Evolutionary conservation across 2,797 vertebrate species (phyloP).

Genomic region (Antrozous pallidus): DNA sequence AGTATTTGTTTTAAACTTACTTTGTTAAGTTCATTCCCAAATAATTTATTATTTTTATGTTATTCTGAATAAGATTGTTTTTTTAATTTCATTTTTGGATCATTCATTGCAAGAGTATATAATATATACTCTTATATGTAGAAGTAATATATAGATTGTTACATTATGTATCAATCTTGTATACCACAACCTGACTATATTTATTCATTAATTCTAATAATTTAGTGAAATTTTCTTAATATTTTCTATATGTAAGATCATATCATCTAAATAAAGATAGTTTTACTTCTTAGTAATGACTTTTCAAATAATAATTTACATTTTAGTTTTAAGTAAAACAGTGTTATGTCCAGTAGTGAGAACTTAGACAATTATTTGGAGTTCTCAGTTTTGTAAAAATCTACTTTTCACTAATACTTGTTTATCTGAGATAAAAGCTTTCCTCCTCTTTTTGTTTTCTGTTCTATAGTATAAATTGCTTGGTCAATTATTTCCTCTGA

Average conservation of each 20-base stretch:
- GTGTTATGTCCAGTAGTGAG: background rate
- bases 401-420: background rate
- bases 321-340: background rate
- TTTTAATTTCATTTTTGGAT: background rate
- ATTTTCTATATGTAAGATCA: background rate
- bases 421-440: background rate
- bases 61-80: background rate
- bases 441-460: slow-evolving; percentile 1
- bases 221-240: background rate
- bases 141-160: background rate
- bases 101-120: background rate
- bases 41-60: background rate
- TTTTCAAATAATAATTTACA: background rate
- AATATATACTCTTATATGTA: background rate
- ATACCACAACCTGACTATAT: background rate
- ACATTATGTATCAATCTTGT: background rate
- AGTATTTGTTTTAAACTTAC: background rate
- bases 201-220: background rate
- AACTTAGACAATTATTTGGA: background rate
- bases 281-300: background rate
- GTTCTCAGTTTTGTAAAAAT: slow-evolving; percentile 29
- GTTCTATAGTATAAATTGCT: background rate
- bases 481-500: background rate
- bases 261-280: background rate
- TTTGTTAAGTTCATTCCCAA: slow-evolving; percentile 1